Conservation (phyloP, 2,113 vertebrate genomes). For the Pogona vitticeps region DNA sequence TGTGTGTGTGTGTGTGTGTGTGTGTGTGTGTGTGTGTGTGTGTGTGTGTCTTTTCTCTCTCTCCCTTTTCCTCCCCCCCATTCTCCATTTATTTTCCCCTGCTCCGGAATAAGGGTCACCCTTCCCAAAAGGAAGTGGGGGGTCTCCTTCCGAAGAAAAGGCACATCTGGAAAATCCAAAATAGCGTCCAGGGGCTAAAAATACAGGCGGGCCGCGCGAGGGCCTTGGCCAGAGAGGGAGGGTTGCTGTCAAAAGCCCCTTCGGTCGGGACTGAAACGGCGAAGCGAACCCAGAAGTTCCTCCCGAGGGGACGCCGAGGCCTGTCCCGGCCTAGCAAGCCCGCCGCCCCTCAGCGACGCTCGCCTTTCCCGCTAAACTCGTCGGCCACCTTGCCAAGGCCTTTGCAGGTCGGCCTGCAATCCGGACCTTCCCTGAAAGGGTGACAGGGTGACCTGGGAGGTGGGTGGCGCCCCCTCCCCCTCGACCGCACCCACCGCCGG, state of each 20-base stretch:
- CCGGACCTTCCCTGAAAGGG: background rate
- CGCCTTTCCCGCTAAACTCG: background rate
- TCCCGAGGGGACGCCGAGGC: no score
- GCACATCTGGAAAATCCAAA: slow-evolving; percentile 48
- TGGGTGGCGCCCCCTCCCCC: no score
- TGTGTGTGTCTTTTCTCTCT: no score
- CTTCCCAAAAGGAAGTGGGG: background rate
- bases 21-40: no score
- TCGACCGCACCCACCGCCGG: no score
- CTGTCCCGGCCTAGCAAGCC: no score
- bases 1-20: no score
- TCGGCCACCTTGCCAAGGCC: background rate
- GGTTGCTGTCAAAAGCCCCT: slow-evolving; percentile 53
- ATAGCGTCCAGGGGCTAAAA: slow-evolving; percentile 72
- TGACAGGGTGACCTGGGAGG: background rate
- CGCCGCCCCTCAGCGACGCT: no score
- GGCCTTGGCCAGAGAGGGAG: slow-evolving; percentile 37
- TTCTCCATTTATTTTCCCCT: background rate
- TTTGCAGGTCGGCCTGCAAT: background rate
- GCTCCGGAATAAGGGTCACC: background rate
- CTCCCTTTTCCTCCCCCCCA: background rate
- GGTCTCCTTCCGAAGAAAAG: no score
- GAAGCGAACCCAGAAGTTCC: no score
- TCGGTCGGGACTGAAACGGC: background rate
- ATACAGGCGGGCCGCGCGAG: slow-evolving; percentile 53